Percentiles rank a stretch among this genome's conserved stretches.
Evolutionary conservation across 2,797 vertebrate genomes (phyloP).

Genomic region (Antennarius maculatus): DNA sequence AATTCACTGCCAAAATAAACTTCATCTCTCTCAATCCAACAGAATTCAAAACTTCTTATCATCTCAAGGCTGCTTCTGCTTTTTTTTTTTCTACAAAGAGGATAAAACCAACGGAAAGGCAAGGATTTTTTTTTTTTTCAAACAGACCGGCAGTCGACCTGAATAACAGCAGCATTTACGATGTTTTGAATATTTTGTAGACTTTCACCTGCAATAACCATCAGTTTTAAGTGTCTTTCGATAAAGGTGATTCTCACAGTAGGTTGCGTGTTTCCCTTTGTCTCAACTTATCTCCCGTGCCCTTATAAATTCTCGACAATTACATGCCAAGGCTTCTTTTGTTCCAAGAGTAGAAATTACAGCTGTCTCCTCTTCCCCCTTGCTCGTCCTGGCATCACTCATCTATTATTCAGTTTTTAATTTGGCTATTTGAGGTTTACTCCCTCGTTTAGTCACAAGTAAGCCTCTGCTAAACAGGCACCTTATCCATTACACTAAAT

Average conservation of each 20-base stretch:
- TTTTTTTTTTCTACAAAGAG: constrained; percentile 49
- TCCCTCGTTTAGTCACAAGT: constrained; percentile 82
- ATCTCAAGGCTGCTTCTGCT: constrained; percentile 60
- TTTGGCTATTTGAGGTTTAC: constrained; percentile 86
- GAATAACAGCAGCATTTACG: constrained; percentile 72
- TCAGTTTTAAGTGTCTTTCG: constrained; percentile 64
- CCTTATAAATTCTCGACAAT: constrained; percentile 79
- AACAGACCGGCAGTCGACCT: constrained; percentile 61
- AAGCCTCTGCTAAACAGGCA: constrained; percentile 81
- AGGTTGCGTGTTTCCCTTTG: constrained; percentile 57
- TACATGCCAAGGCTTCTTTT: constrained; percentile 68
- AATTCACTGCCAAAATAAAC: constrained; percentile 72
- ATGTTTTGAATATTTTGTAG: constrained; percentile 71
- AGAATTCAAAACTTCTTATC: constrained; percentile 72
- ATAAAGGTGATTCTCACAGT: constrained; percentile 69
- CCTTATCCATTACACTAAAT: constrained; percentile 85
- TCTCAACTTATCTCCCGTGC: constrained; percentile 64
- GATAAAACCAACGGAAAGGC: constrained; percentile 52
- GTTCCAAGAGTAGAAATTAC: constrained; percentile 78
- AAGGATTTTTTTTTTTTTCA: constrained; percentile 42
- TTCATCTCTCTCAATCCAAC: constrained; percentile 52
- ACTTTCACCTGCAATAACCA: constrained; percentile 64
- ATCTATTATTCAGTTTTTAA: constrained; percentile 89
- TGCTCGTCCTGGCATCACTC: constrained; percentile 81
- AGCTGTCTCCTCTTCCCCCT: constrained; percentile 77